phyloP scores from a whole-genome alignment of 2,113 vertebrate species.

The Vulpes vulpes region DNA sequence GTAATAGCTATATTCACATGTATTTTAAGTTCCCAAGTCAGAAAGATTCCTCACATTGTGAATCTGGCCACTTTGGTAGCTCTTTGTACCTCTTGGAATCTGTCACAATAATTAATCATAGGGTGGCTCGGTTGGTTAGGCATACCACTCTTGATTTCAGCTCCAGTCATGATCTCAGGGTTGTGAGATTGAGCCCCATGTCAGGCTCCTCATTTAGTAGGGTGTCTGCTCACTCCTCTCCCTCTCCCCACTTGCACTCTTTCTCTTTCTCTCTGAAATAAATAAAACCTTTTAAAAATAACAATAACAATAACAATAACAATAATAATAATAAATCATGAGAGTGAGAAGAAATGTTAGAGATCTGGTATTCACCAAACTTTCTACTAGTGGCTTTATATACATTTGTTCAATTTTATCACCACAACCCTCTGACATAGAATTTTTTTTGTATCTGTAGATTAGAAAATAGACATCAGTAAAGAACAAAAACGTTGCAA shows the following conservation, averaged over 20 bases:
- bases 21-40: not conserved
- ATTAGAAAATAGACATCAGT: not conserved
- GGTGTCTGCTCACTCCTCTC: not conserved
- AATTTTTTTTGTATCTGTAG: not conserved
- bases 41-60: not conserved
- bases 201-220: not conserved
- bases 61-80: not conserved
- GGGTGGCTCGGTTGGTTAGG: not conserved
- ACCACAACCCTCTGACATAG: not conserved
- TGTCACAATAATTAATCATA: not conserved
- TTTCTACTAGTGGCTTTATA: not conserved
- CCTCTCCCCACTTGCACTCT: not conserved
- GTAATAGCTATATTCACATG: not conserved
- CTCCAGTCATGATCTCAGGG: not conserved
- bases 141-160: not conserved
- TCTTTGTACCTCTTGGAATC: not conserved
- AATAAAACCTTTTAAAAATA: not conserved
- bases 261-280: not conserved
- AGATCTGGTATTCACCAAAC: not conserved
- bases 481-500: not conserved
- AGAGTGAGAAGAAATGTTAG: not conserved
- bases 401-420: not conserved
- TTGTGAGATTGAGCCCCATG: not conserved
- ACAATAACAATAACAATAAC: not conserved
- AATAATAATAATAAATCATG: not conserved